phyloP scores from a whole-genome alignment of 2,888 invertebrate genomes.

The Iphiclides podalirius region DNA sequence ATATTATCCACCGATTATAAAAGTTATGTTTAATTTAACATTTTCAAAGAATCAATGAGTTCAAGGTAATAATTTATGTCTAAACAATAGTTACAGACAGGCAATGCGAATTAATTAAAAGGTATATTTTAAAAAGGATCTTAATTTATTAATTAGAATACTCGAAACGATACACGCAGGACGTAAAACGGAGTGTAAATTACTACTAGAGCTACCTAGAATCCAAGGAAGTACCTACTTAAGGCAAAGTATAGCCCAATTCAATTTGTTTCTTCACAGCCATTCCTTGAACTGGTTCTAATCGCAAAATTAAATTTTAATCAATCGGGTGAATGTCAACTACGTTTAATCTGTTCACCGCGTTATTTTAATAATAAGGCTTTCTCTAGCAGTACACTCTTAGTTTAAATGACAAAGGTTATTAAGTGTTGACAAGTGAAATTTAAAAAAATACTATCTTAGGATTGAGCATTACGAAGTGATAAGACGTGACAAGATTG shows the following conservation, averaged over 20 bases:
- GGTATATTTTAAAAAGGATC: neutral
- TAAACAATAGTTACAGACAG: conserved; percentile 1
- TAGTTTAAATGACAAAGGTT: conserved; percentile 20
- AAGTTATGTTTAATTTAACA: neutral
- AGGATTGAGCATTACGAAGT: conserved; percentile 46
- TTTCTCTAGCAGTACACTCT: conserved; percentile 21
- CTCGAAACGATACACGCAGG: conserved; percentile 9
- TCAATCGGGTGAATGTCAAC: neutral
- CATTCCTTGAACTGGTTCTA: conserved; percentile 2
- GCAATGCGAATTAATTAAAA: neutral
- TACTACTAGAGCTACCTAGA: conserved; percentile 15
- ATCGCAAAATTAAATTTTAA: neutral
- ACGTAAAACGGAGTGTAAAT: conserved; percentile 5
- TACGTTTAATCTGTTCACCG: conserved; percentile 1
- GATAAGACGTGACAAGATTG: conserved; percentile 42
- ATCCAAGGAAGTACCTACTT: conserved; percentile 1
- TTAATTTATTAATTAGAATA: conserved; percentile 15
- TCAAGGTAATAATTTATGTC: neutral
- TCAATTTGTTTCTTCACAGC: neutral
- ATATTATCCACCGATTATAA: neutral
- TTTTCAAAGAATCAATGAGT: neutral
- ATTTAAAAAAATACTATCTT: conserved; percentile 24
- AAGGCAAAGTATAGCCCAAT: neutral
- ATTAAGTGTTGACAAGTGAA: conserved; percentile 17
- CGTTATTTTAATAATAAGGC: conserved; percentile 4